phyloP scores from a whole-genome alignment of 1,140 invertebrate species.

The Nomia melanderi region DNA sequence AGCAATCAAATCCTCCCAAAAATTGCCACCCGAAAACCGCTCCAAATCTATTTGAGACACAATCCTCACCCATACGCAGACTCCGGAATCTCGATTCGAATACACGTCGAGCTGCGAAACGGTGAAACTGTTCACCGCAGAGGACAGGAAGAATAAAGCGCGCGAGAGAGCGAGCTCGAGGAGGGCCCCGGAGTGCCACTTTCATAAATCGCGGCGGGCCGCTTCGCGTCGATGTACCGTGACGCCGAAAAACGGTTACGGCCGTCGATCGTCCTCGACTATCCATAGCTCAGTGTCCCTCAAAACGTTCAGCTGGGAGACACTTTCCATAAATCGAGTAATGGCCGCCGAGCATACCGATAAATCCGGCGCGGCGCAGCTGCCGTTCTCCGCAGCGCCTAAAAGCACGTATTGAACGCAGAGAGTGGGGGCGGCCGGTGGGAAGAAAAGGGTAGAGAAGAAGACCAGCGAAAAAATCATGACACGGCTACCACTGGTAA shows the following conservation, averaged over 20 bases:
- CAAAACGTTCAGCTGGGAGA: background rate
- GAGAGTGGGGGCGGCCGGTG: no score
- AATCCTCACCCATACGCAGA: background rate
- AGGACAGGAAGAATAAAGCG: constrained; percentile 21
- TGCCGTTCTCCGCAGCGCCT: background rate
- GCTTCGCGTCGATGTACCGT: background rate
- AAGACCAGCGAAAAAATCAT: background rate
- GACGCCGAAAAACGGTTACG: constrained; percentile 26
- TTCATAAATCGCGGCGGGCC: constrained; percentile 30
- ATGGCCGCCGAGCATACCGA: background rate
- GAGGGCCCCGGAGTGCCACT: background rate
- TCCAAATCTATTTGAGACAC: background rate
- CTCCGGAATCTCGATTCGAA: background rate
- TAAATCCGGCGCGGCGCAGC: constrained; percentile 12
- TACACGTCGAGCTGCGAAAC: constrained; percentile 15
- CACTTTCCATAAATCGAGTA: constrained; percentile 39
- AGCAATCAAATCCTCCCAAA: no score
- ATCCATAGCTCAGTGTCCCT: constrained; percentile 19
- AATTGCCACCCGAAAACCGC: background rate
- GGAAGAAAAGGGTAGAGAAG: background rate
- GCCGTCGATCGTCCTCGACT: background rate
- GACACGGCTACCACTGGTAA: constrained; percentile 3
- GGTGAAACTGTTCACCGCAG: constrained; percentile 7
- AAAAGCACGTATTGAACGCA: no score
- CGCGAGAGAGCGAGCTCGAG: no score